Evolutionary conservation across 2,797 vertebrate species (phyloP).

Genomic region (Carapus acus): DNA sequence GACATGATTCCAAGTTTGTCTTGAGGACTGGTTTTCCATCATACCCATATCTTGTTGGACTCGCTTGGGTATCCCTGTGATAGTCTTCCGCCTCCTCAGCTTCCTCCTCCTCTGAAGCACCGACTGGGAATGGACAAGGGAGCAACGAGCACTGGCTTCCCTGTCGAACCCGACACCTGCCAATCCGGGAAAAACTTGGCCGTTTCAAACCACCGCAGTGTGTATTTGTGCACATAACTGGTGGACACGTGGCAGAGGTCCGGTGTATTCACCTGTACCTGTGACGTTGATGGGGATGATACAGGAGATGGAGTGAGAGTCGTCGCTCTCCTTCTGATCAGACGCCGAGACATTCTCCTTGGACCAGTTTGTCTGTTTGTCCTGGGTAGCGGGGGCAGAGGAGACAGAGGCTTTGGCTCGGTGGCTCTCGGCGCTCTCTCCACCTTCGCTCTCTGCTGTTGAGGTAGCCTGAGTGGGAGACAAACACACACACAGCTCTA

Average conservation of each 20-base stretch:
- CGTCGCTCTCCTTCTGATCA: conserved; percentile 86
- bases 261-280: conserved; percentile 69
- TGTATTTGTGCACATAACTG: not conserved
- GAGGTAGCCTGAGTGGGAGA: conserved; percentile 79
- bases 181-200: conserved; percentile 30
- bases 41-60: conserved; percentile 99
- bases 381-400: conserved; percentile 84
- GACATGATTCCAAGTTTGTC: not conserved
- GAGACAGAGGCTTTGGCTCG: conserved; percentile 87
- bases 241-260: not conserved
- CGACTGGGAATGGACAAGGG: conserved; percentile 98
- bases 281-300: conserved; percentile 99
- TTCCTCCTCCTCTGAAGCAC: conserved; percentile 96
- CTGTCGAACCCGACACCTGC: conserved; percentile 98
- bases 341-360: conserved; percentile 90
- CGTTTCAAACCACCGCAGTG: conserved; percentile 1
- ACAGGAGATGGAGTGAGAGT: conserved; percentile 91
- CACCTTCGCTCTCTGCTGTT: conserved; percentile 79
- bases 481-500: not conserved
- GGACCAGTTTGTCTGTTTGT: conserved; percentile 96
- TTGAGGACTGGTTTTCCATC: conserved; percentile 17
- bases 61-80: conserved; percentile 98
- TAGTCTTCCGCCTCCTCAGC: conserved; percentile 96
- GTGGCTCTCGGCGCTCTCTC: conserved; percentile 78
- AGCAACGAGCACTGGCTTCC: conserved; percentile 98